These are phyloP conservation scores for Hirtodrosophila cameraria DNA, from an alignment of 2,888 invertebrate genomes.

Conservation along the genomic window DNA sequence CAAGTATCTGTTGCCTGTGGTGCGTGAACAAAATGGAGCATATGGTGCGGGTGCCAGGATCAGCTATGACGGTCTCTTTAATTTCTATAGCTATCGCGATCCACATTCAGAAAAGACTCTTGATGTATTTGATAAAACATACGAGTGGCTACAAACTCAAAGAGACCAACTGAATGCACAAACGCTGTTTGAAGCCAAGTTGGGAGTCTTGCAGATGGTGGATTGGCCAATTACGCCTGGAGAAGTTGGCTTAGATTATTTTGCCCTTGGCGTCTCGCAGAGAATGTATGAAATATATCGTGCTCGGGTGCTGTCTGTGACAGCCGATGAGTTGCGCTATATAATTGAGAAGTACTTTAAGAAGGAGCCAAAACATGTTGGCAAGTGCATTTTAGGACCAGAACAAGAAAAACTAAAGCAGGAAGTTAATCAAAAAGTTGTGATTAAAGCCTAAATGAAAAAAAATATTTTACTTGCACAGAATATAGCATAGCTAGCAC, in stretches of 20 bases:
- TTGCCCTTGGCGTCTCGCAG: slow-evolving; percentile 91
- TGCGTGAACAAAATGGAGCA: slow-evolving; percentile 96
- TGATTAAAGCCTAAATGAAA: too few relatives aligned
- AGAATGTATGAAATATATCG: slow-evolving; percentile 92
- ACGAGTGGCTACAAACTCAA: slow-evolving; percentile 89
- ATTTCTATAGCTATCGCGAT: slow-evolving; percentile 95
- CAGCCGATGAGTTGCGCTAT: slow-evolving; percentile 88
- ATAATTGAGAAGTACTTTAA: slow-evolving; percentile 90
- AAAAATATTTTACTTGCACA: too few relatives aligned
- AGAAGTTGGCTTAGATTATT: slow-evolving; percentile 90
- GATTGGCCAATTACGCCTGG: slow-evolving; percentile 94
- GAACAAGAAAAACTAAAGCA: slow-evolving; percentile 85
- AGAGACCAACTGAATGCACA: slow-evolving; percentile 87
- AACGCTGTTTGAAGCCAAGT: slow-evolving; percentile 93
- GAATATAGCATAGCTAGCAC: too few relatives aligned
- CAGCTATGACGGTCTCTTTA: slow-evolving; percentile 90
- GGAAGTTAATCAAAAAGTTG: slow-evolving; percentile 83
- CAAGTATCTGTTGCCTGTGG: slow-evolving; percentile 92
- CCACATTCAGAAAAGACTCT: slow-evolving; percentile 92
- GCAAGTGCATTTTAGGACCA: slow-evolving; percentile 90
- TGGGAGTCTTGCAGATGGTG: slow-evolving; percentile 94
- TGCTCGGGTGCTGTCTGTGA: slow-evolving; percentile 89
- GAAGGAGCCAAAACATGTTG: slow-evolving; percentile 85
- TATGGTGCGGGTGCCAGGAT: slow-evolving; percentile 94
- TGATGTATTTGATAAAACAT: slow-evolving; percentile 90